Percentiles rank a stretch among this genome's conserved stretches.
Conservation (phyloP, 2,113 vertebrate genomes). For the Brachirus orientalis region DNA sequence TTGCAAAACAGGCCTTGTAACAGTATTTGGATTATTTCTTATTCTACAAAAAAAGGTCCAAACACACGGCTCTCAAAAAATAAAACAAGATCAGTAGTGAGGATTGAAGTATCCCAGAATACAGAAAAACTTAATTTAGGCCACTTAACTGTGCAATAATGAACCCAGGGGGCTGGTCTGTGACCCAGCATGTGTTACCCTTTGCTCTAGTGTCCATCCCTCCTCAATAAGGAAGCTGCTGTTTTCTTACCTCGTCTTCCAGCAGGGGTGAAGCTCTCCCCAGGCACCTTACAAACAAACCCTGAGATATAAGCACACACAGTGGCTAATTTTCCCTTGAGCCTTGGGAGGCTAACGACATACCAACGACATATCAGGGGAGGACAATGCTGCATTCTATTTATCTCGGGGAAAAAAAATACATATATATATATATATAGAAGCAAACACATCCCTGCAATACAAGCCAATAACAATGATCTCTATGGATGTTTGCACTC, state of each 20-base stretch:
- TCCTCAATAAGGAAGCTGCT: slow-evolving; percentile 69
- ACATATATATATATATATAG: too few species aligned
- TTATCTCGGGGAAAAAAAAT: too few species aligned
- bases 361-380: slow-evolving; percentile 76
- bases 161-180: slow-evolving; percentile 35
- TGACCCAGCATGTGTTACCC: slow-evolving; percentile 67
- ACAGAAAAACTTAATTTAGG: slow-evolving; percentile 45
- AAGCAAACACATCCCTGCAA: too few species aligned
- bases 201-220: slow-evolving; percentile 52
- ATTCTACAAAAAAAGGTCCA: too few species aligned
- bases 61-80: too few species aligned
- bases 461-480: too few species aligned
- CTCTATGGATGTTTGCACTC: too few species aligned
- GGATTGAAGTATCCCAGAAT: slow-evolving; percentile 13
- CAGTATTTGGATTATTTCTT: too few species aligned
- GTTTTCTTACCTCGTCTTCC: slow-evolving; percentile 80
- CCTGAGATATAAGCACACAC: slow-evolving; percentile 68
- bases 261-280: slow-evolving; percentile 74
- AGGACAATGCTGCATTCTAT: slow-evolving; percentile 23
- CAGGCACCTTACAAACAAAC: slow-evolving; percentile 77
- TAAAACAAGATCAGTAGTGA: slow-evolving; percentile 9
- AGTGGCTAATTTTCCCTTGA: slow-evolving; percentile 61
- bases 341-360: slow-evolving; percentile 83
- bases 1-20: not conserved
- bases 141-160: slow-evolving; percentile 43